Conservation (phyloP, 2,797 vertebrate species). For the Dendrocincla fuliginosa region DNA sequence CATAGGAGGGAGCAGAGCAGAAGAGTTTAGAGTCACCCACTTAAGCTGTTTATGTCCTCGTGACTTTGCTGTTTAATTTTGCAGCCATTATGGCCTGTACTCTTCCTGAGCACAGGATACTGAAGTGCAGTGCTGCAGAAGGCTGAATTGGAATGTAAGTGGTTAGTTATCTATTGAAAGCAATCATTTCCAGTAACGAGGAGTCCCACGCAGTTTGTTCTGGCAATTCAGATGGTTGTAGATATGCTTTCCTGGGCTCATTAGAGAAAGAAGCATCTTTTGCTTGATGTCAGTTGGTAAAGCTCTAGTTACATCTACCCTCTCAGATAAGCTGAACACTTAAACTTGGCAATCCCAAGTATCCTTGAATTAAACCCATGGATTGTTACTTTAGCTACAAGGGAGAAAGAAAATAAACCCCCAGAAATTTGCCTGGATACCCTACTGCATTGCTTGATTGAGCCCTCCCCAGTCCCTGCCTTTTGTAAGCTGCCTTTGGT, state of each 20-base stretch:
- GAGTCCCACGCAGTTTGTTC: neutral
- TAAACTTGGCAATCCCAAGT: neutral
- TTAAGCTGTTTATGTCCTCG: neutral
- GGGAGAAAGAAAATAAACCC: neutral
- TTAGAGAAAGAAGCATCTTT: neutral
- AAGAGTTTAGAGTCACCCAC: neutral
- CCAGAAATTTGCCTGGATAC: neutral
- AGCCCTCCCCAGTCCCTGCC: neutral
- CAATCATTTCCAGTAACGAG: neutral
- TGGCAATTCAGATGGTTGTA: neutral
- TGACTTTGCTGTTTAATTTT: neutral
- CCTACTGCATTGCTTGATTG: neutral
- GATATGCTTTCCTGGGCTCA: rapidly evolving
- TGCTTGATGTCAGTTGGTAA: neutral
- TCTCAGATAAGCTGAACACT: neutral
- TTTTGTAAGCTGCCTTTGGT: neutral
- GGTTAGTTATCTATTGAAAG: neutral
- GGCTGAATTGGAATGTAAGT: neutral
- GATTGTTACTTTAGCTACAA: neutral
- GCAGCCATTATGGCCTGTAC: neutral
- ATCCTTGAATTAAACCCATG: neutral
- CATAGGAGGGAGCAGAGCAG: neutral
- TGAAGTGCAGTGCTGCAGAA: neutral
- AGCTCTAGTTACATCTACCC: neutral
- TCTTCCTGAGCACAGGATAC: neutral